These are phyloP conservation scores for Rhineura floridana DNA, from an alignment of 2,113 vertebrate genomes.

Conservation along the genomic window DNA sequence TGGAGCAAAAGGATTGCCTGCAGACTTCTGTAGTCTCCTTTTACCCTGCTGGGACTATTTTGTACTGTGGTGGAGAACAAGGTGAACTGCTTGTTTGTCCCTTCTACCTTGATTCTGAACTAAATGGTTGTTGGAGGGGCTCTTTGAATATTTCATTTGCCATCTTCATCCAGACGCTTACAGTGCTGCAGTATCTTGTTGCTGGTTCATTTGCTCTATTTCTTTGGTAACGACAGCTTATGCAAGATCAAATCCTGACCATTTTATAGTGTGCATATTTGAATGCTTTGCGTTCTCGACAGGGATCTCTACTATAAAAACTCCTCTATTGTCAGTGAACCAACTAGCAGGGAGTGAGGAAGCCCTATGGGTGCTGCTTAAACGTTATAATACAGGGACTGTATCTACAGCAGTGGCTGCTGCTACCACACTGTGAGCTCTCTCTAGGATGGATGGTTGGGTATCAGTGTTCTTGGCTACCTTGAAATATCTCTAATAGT, in stretches of 20 bases:
- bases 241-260: background rate
- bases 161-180: conserved; percentile 15
- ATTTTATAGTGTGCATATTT: background rate
- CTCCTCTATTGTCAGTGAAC: background rate
- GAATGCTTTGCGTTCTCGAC: background rate
- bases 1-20: conserved; percentile 11
- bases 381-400: no score
- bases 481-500: background rate
- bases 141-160: conserved; percentile 31
- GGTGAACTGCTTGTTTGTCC: conserved; percentile 9
- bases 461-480: no score
- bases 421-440: background rate
- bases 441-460: background rate
- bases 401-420: background rate
- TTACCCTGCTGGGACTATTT: background rate
- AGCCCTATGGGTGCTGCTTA: background rate
- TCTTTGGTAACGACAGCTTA: background rate
- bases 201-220: background rate
- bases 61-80: conserved; percentile 25
- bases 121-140: background rate
- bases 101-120: conserved; percentile 24
- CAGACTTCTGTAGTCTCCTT: conserved; percentile 18
- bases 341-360: background rate
- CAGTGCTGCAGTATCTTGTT: background rate
- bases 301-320: background rate